These are phyloP conservation scores for Plutomurus gul DNA, from an alignment of 1,140 invertebrate genomes.

Conservation along the genomic window DNA sequence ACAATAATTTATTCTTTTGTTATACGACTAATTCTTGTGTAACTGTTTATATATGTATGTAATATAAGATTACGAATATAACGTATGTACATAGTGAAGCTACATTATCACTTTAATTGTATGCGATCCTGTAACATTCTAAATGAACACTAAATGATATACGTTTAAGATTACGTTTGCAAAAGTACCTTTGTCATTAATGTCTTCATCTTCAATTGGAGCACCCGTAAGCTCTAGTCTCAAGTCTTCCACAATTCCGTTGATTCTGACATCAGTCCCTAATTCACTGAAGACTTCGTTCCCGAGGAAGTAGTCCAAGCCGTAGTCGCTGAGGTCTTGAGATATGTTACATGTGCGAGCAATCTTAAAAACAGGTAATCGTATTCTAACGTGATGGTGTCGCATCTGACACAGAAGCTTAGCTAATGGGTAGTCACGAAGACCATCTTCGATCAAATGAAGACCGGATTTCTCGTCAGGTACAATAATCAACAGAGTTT, in stretches of 20 bases:
- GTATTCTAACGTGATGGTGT: constrained; percentile 27
- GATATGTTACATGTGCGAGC: neutral
- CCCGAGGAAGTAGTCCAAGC: neutral
- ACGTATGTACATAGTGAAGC: too few species aligned
- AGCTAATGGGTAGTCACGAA: constrained; percentile 22
- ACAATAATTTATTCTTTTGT: too few species aligned
- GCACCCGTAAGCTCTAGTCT: neutral
- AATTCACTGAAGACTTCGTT: constrained; percentile 29
- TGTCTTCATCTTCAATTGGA: neutral
- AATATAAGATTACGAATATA: too few species aligned
- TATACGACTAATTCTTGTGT: too few species aligned
- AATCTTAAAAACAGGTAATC: constrained; percentile 40
- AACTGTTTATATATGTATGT: too few species aligned
- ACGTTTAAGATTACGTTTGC: too few species aligned
- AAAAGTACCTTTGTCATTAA: neutral
- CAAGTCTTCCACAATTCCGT: neutral
- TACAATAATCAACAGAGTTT: constrained; percentile 45
- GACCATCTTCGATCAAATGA: constrained; percentile 48
- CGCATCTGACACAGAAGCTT: constrained; percentile 49
- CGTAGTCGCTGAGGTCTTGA: neutral
- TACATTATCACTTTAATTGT: too few species aligned
- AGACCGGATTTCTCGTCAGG: constrained; percentile 47
- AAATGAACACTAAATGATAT: too few species aligned
- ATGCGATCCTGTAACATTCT: too few species aligned
- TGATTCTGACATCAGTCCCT: neutral